phyloP scores from a whole-genome alignment of 2,888 invertebrate genomes.

The Pammene fasciana region DNA sequence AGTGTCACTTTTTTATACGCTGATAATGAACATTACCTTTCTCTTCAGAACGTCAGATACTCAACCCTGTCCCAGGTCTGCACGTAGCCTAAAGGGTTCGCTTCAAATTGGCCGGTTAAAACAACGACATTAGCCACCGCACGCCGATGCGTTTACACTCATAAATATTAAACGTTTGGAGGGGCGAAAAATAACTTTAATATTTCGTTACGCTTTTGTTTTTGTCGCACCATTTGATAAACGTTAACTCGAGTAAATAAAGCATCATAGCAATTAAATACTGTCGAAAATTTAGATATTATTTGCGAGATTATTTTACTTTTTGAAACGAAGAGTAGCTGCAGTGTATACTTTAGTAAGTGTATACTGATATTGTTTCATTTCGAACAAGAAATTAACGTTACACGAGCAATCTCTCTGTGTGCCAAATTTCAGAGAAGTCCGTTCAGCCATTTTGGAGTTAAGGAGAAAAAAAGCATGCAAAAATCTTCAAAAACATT shows the following conservation, averaged over 20 bases:
- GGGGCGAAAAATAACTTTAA: slow-evolving; percentile 39
- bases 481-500: no score
- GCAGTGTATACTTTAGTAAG: no score
- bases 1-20: no score
- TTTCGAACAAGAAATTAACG: no score
- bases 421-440: no score
- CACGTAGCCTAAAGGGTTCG: slow-evolving; percentile 76
- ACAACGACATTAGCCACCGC: slow-evolving; percentile 82
- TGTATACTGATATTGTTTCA: no score
- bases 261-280: slow-evolving; percentile 29
- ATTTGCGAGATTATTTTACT: background rate
- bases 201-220: slow-evolving; percentile 28
- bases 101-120: slow-evolving; percentile 78
- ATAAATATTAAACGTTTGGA: slow-evolving; percentile 75
- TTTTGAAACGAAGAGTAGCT: background rate
- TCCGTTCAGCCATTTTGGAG: no score
- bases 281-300: background rate
- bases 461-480: no score
- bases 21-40: background rate
- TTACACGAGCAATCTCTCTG: no score
- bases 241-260: slow-evolving; percentile 2
- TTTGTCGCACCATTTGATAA: slow-evolving; percentile 21
- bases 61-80: slow-evolving; percentile 65
- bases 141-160: slow-evolving; percentile 78
- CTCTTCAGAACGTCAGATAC: slow-evolving; percentile 23